Evolutionary conservation across 2,888 invertebrate genomes (phyloP), one percentile per base, ranked within the genome.

Genomic region (Sminthurinus aureus): DNA sequence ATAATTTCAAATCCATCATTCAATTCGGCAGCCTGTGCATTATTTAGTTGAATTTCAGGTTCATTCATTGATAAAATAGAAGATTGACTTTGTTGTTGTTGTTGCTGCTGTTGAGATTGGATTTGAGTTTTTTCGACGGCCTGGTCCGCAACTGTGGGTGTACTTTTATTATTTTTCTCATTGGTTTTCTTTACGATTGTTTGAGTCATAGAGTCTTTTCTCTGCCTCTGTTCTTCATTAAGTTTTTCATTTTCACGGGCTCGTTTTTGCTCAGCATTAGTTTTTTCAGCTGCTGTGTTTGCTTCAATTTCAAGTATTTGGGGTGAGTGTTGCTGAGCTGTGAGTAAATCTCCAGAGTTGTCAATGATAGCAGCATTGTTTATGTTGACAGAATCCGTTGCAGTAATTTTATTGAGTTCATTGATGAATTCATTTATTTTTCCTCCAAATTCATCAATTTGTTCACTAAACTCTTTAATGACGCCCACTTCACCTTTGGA

Each of bases 361-460:
- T n/a, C n/a, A n/a, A n/a, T 71, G 6, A 71, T 26, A 24, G 24
- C 12, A 6, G 24, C 26, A 13, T 71, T 67, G 67, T 20, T 71
- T 0, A 24, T 13, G 26, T 24, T 24, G 13, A 22, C 79, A 24
- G 26, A 73, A 24, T 79, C 83, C 15, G 58, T 15, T 20, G 66
- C 77, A 0, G 83, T 83, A 1, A 83, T 64, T 79, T 83, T 83
- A 20, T 83, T 83, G 0, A 83, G 79, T 24, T 83, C 71, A 74
- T 83, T 78, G 13, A 83, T 71, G 38, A 83, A 83, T 74, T 83
- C 83, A 79, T 73, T 83, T 20, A 83, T 83, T 78, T 83, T 83
- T 13, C 83, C 83, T 51, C 83, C 83, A 79, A 83, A 83, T 52
- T 79, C 58, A 73, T 83, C 78, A 79, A 83, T 83, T 64, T 78